A percentile compares a stretch with the other conserved stretches of the same genome.
phyloP scores from a whole-genome alignment of 2,113 vertebrate species.

The Vidua macroura region DNA sequence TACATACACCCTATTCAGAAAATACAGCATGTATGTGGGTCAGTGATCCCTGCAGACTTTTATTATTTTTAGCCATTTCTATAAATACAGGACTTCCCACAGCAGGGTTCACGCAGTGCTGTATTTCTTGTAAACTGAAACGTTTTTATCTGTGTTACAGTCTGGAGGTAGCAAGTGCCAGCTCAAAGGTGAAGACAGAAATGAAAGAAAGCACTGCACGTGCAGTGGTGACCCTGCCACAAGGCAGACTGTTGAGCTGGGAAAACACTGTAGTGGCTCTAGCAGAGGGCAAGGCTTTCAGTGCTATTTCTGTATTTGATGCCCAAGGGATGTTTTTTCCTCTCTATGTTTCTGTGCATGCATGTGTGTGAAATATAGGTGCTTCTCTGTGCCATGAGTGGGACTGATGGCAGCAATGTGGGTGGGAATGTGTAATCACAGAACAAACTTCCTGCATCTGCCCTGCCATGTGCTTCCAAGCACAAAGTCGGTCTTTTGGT shows the following conservation, averaged over 20 bases:
- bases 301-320: background rate
- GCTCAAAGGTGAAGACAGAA: background rate
- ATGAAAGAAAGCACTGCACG: background rate
- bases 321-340: background rate
- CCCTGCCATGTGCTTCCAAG: background rate
- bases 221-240: background rate
- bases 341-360: background rate
- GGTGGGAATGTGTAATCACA: background rate
- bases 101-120: background rate
- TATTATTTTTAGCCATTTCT: constrained; percentile 58
- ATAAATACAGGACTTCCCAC: constrained; percentile 37
- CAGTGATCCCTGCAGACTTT: constrained; percentile 22
- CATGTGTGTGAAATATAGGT: background rate
- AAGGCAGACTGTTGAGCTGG: background rate
- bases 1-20: background rate
- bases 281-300: background rate
- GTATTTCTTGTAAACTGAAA: background rate
- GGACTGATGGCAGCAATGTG: background rate
- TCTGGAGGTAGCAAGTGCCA: background rate
- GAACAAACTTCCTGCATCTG: background rate
- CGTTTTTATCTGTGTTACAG: background rate
- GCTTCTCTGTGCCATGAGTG: background rate
- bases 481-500: background rate
- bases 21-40: background rate
- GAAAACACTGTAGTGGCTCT: background rate